Evolutionary conservation across 2,888 invertebrate species (phyloP).

Genomic region (Octonoba sinensis): DNA sequence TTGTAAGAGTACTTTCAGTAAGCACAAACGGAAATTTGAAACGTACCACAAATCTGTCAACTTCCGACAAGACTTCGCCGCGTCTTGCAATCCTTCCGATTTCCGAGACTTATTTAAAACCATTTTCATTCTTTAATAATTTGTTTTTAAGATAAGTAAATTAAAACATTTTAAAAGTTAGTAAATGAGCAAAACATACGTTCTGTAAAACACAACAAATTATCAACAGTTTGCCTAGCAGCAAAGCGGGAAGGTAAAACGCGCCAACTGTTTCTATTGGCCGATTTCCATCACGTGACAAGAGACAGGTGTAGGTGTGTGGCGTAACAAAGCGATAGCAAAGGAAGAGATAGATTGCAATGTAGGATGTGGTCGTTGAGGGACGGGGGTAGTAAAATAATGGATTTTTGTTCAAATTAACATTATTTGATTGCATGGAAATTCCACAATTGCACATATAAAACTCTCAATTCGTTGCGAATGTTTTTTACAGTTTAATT

Average conservation of each 20-base stretch:
- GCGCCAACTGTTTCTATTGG: conserved; percentile 6
- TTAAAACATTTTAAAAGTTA: neutral
- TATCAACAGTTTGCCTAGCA: neutral
- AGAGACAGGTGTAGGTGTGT: neutral
- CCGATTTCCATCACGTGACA: neutral
- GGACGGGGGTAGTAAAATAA: too few species aligned
- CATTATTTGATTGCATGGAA: too few species aligned
- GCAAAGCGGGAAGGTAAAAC: conserved; percentile 4
- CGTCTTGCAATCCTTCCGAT: conserved; percentile 17
- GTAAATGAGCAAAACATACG: neutral
- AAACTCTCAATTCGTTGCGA: too few species aligned
- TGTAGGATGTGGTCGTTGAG: too few species aligned
- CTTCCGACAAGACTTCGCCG: conserved; percentile 43
- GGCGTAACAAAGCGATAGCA: too few species aligned
- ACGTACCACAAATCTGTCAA: conserved; percentile 61
- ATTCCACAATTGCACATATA: too few species aligned
- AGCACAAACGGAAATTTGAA: neutral
- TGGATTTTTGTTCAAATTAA: too few species aligned
- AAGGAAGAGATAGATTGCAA: too few species aligned
- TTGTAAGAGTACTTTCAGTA: too few species aligned
- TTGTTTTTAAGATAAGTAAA: neutral
- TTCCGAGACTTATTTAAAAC: conserved; percentile 16
- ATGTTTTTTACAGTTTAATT: too few species aligned
- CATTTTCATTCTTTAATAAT: conserved; percentile 14
- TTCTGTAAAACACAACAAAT: neutral